Evolutionary conservation across 2,113 vertebrate species (phyloP).

Genomic region (Clarias batrachus): DNA sequence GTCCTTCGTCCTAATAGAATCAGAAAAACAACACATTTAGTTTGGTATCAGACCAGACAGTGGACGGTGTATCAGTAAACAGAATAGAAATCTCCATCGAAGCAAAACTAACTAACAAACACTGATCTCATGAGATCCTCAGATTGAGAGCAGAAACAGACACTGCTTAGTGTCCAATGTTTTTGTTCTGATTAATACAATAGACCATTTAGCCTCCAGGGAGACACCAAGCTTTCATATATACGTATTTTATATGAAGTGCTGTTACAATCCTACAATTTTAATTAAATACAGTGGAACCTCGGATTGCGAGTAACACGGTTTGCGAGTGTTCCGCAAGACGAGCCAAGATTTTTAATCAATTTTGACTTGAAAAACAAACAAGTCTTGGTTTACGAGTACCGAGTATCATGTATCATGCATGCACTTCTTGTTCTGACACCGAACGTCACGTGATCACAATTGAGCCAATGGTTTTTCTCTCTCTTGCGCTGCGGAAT

Average conservation of each 20-base stretch:
- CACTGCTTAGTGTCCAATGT: neutral
- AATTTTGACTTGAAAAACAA: no score
- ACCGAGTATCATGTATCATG: no score
- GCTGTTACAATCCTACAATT: neutral
- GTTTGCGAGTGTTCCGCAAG: no score
- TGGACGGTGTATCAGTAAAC: neutral
- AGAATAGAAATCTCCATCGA: neutral
- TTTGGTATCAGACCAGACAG: neutral
- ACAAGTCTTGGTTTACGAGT: no score
- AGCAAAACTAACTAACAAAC: neutral
- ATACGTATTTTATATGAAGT: neutral
- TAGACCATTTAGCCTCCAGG: neutral
- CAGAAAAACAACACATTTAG: neutral
- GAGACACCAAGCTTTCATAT: neutral
- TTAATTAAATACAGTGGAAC: neutral
- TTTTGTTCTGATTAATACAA: neutral
- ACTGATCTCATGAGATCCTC: neutral
- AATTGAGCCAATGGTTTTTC: no score
- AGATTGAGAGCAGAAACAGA: neutral
- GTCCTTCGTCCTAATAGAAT: conserved; percentile 1
- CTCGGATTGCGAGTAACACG: no score
- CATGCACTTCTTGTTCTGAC: no score
- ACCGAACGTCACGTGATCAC: no score
- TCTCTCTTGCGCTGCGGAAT: no score
- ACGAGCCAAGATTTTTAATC: no score